These are phyloP conservation scores for Epiblema foenella DNA, from an alignment of 2,888 invertebrate genomes.

Conservation along the genomic window DNA sequence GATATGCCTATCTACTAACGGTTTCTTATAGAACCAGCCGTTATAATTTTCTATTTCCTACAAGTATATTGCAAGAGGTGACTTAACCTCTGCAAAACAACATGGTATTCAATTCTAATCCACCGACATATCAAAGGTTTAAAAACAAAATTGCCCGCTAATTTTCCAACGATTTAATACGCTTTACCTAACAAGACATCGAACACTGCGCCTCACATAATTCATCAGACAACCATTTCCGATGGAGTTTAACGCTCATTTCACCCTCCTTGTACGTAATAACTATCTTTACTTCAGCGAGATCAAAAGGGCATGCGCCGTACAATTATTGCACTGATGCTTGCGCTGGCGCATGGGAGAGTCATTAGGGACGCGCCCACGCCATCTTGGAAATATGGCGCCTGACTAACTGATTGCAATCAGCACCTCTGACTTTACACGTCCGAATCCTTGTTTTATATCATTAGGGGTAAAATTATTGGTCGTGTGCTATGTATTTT, in stretches of 20 bases:
- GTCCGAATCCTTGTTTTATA: constrained; percentile 55
- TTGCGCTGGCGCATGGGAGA: constrained; percentile 74
- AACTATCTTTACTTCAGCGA: constrained; percentile 77
- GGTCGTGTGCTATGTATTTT: constrained; percentile 15
- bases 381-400: constrained; percentile 67
- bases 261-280: constrained; percentile 79
- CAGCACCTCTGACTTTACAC: constrained; percentile 73
- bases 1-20: too few species aligned
- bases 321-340: constrained; percentile 73
- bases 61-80: background rate
- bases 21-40: background rate
- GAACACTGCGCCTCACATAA: constrained; percentile 74
- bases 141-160: constrained; percentile 44
- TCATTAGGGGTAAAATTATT: constrained; percentile 40
- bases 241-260: constrained; percentile 77
- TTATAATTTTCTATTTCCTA: background rate
- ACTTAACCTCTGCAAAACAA: background rate
- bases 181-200: constrained; percentile 64
- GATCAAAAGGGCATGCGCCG: constrained; percentile 82
- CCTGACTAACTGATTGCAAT: constrained; percentile 77
- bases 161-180: constrained; percentile 65
- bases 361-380: constrained; percentile 71
- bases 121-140: constrained; percentile 36
- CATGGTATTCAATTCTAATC: constrained; percentile 12
- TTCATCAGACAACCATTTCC: constrained; percentile 74